Base-by-base conservation (phyloP, 1,140 invertebrate species). In the Orius insidiosus region DNA sequence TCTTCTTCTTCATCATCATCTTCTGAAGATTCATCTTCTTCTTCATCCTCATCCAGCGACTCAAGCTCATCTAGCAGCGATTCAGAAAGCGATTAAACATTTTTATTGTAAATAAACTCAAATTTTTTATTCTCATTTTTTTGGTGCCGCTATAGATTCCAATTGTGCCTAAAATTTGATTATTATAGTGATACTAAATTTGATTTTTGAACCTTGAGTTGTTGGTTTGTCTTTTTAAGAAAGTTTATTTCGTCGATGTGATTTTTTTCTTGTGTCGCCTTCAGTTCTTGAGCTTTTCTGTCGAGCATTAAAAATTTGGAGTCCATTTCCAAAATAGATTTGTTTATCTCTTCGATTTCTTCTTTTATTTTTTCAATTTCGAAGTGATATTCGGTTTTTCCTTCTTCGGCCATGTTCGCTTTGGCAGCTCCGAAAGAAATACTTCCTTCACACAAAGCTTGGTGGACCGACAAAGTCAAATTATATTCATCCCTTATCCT, bases 401-500 rank as follows among this genome's bases (percentile, higher is more conserved):
- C 58, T 34, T 67, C 65, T 13, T n/a, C n/a, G 60, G 77, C 79
- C 66, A 87, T 81, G 43, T 95, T 64, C 10, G 93, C 89, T 70
- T 98, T 98, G 34, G 93, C 75, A 73, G 98, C 89, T 19, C 94
- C 94, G 63, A 96, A 98, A 3, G 92, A 90, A 43, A 96, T 87
- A 48, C 90, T 90, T 62, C 89, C 95, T 63, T 96, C 94, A 62
- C 97, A 96, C 0, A 98, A 68, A 0, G 85, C 86, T 71, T 78
- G 76, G 58, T 95, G 98, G 1, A 93, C 89, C 55, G 88, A 80
- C 59, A 98, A 81, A 0, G 93, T 96, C 79, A 97, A 94, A 49
- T 79, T 71, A 45, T 97, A 79, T 69, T 98, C 94, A 63, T 98
- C 92, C 11, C 94, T 68, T 1, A 98, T 82, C 55, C 93, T 70